Evolutionary conservation across 2,888 invertebrate genomes (phyloP), one percentile per base, ranked within the genome.

Genomic region (Synergus gifuensis): DNA sequence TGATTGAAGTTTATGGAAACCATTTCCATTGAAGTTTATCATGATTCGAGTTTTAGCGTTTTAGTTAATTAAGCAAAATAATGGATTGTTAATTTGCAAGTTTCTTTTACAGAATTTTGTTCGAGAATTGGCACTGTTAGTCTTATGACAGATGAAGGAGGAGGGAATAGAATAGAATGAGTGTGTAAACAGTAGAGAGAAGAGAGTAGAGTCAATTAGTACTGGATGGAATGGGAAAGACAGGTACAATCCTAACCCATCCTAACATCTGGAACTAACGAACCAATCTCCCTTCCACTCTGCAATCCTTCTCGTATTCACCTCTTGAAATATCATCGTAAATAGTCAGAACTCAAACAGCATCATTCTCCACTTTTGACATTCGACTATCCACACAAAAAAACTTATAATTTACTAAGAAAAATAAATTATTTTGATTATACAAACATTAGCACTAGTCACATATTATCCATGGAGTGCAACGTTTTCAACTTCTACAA

Each of bases 91-190:
- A 49, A 11, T 14, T 69, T 49, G 11, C 12, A 49, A 46, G 22
- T 44, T 28, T 28, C 67, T 49, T 69, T 69, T 69, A 11, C 22
- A 44, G 46, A 69, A 69, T 46, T 49, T 46, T 69, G 46, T 69
- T 69, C 28, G 46, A 69, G 46, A 69, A 69, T 44, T 46, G 46
- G 12, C 44, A 69, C 67, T 44, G 46, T 46, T 69, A 22, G 44
- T 46, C 22, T 46, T 69, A 69, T 46, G 22, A 44, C 46, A 69
- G 67, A 69, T 69, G 67, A 69, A 69, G 67, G 67, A 67, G 66
- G 40, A 66, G 22, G 28, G 42, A 18, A 44, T 66, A 42, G 66
- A 66, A 66, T 66, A 22, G 66, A 66, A 66, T 66, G 66, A 42
- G 44, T 44, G 42, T 66, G 66, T 66, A 66, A 66, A 66, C 66